Evolutionary conservation across 2,113 vertebrate species (phyloP).

Genomic region (Eupsittula cactorum): DNA sequence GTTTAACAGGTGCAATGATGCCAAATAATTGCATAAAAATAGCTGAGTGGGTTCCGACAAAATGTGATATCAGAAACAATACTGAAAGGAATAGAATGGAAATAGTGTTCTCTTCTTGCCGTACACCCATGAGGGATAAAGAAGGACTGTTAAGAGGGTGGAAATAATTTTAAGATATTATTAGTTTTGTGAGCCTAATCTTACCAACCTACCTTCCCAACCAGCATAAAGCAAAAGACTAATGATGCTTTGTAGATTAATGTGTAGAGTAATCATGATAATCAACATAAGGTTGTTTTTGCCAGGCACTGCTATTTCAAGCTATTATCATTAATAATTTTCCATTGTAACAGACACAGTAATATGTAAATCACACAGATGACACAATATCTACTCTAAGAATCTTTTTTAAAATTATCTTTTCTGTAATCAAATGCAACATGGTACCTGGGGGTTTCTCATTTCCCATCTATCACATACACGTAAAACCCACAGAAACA

Average conservation of each 20-base stretch:
- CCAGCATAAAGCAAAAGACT: not conserved
- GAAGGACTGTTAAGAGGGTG: not conserved
- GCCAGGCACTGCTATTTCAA: not conserved
- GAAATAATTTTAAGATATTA: not conserved
- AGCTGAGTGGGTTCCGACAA: not conserved
- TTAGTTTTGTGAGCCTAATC: not conserved
- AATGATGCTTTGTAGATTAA: not conserved
- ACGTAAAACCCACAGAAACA: not conserved
- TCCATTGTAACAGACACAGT: not conserved
- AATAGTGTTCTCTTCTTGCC: not conserved
- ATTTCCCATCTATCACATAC: not conserved
- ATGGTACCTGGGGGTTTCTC: not conserved
- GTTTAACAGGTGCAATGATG: not conserved
- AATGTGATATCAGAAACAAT: slow-evolving; percentile 4
- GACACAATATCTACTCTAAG: not conserved
- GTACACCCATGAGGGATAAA: not conserved
- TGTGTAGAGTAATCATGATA: not conserved
- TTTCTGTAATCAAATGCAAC: not conserved
- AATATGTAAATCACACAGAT: not conserved
- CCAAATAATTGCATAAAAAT: slow-evolving; percentile 7
- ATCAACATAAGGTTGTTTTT: not conserved
- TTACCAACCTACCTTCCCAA: not conserved
- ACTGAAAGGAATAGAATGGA: not conserved
- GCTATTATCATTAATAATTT: not conserved
- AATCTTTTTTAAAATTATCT: not conserved